Evolutionary conservation across 2,113 vertebrate genomes (phyloP), one percentile per base, ranked within the genome.

Genomic region (Chlorodrepanis virens): DNA sequence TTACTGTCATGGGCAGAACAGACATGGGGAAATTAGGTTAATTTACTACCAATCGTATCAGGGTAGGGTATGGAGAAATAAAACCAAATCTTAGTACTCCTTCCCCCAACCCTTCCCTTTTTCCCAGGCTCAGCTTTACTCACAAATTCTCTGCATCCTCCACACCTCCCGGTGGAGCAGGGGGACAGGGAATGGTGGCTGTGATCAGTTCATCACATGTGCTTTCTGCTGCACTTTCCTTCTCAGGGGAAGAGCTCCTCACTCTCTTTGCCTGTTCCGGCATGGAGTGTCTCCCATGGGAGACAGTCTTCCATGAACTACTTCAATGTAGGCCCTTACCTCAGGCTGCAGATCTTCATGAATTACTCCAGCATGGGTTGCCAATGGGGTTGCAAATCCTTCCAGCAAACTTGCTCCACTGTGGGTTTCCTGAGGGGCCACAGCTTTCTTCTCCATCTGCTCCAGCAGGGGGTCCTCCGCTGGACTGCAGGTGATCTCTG

Each of bases 271-370:
- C 6, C 25, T 57, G 28, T 10, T 57, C 15, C 61, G 69, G 28
- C 8, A 8, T 9, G 18, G 10, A 4, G 10, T 39, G 23, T 52
- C 23, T 83, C 45, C 27, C 31, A 24, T 11, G 27, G 59, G 13
- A 42, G 8, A n/a, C 17, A 68, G 21, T n/a, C 9, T 40, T 39
- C 29, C 17, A 45, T 5, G 1, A 50, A 23, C 24, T 54, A 37
- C 17, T 69, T 3, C 24, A 18, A 0, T 2, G 2, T 35, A 21
- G 7, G 33, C 19, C 37, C 5, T 56, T 69, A 39, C 37, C 13
- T 29, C 3, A 24, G 39, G 12, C 15, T 70, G 19, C 16, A 49
- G 39, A 14, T 64, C 56, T 86, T 65, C 16, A 20, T 9, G 0
- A 54, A 37, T 40, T 56, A 11, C 11, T 87, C 11, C 54, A 63